These are phyloP conservation scores for Poeciliopsis turrubarensis DNA, from an alignment of 2,113 vertebrate genomes.

Conservation along the genomic window DNA sequence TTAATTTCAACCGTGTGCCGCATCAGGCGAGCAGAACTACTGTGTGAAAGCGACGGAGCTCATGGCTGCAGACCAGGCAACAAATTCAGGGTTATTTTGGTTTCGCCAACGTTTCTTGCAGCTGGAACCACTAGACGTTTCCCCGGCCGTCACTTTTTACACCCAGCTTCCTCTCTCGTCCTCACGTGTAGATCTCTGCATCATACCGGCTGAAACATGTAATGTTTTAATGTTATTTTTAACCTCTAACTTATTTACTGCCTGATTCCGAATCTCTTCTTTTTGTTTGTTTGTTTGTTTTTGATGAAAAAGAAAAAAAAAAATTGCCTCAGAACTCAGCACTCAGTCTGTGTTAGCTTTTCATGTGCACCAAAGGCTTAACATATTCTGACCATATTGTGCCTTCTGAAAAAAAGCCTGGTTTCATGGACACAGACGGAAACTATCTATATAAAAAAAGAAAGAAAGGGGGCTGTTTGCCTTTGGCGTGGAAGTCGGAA, in stretches of 20 bases:
- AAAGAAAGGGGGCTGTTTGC: conserved; percentile 69
- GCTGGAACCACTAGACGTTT: conserved; percentile 45
- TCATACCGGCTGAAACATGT: neutral
- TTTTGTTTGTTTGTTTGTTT: neutral
- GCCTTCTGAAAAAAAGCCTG: conserved; percentile 70
- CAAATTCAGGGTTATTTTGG: conserved; percentile 18
- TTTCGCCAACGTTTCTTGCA: conserved; percentile 8
- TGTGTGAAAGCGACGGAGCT: conserved; percentile 3
- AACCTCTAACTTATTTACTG: conserved; percentile 41
- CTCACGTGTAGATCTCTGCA: neutral
- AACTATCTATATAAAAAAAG: conserved; percentile 61
- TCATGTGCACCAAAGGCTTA: conserved; percentile 65
- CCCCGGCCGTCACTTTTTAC: conserved; percentile 23
- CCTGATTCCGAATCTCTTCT: neutral
- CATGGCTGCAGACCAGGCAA: conserved; percentile 28
- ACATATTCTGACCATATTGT: conserved; percentile 77
- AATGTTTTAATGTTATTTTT: neutral
- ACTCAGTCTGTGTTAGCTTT: conserved; percentile 57
- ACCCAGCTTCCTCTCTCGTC: conserved; percentile 18
- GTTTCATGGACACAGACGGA: conserved; percentile 71
- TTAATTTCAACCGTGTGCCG: conserved; percentile 89
- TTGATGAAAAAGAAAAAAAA: neutral
- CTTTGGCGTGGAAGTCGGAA: conserved; percentile 75
- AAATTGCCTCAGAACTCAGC: conserved; percentile 23
- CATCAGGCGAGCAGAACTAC: conserved; percentile 74